phyloP scores from a whole-genome alignment of 2,113 vertebrate genomes.

The Cacatua alba region DNA sequence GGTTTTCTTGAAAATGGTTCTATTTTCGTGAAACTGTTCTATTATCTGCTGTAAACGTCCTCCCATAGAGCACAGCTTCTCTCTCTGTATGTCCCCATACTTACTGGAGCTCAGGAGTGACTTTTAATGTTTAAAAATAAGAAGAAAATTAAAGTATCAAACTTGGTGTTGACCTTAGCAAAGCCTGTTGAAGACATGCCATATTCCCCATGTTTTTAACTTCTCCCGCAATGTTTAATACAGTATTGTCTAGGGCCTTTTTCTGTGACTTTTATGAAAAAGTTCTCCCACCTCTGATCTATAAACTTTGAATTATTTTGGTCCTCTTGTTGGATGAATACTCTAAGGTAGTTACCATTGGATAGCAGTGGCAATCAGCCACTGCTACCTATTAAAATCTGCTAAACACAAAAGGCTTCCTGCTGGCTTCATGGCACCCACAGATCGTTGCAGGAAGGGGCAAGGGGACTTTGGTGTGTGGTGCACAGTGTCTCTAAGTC shows the following conservation, averaged over 20 bases:
- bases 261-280: neutral
- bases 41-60: neutral
- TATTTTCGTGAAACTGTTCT: neutral
- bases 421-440: neutral
- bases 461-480: neutral
- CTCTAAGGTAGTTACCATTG: neutral
- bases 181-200: neutral
- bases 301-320: neutral
- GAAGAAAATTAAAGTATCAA: fast-evolving
- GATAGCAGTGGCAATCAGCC: neutral
- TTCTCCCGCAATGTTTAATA: neutral
- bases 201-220: neutral
- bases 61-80: neutral
- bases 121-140: neutral
- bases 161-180: neutral
- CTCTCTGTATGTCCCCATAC: neutral
- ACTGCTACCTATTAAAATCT: neutral
- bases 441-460: neutral
- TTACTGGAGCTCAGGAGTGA: neutral
- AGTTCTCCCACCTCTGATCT: neutral
- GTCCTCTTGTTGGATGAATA: neutral
- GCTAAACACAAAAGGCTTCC: neutral
- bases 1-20: neutral
- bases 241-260: neutral
- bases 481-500: neutral